Conservation (phyloP, 2,113 vertebrate species). For the Pelodiscus sinensis region DNA sequence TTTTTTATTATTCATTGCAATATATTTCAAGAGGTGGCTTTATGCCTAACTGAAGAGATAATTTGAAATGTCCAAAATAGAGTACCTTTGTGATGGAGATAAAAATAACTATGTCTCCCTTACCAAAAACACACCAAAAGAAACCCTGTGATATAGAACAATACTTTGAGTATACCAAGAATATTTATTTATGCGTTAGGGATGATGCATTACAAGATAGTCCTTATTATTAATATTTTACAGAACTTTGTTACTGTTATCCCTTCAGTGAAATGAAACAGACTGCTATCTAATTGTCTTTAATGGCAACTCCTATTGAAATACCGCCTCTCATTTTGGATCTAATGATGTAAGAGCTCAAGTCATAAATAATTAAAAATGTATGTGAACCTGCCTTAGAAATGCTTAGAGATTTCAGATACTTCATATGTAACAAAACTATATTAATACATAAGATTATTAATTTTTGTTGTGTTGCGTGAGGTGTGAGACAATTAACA, state of each 20-base stretch:
- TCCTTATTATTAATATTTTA: conserved; percentile 28
- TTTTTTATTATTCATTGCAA: conserved; percentile 30
- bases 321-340: conserved; percentile 50
- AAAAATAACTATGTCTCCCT: conserved; percentile 1
- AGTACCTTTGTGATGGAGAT: conserved; percentile 15
- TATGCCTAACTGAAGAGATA: conserved; percentile 33
- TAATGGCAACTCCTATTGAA: conserved; percentile 43
- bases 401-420: conserved; percentile 34
- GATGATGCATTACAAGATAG: conserved; percentile 14
- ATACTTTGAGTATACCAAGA: conserved; percentile 7
- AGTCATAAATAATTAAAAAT: conserved; percentile 63
- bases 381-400: conserved; percentile 52
- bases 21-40: conserved; percentile 26
- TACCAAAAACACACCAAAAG: not conserved
- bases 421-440: conserved; percentile 38
- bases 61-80: conserved; percentile 35
- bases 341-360: conserved; percentile 42
- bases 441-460: conserved; percentile 33
- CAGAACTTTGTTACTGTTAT: conserved; percentile 13
- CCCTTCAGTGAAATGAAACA: conserved; percentile 8
- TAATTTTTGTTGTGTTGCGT: not conserved
- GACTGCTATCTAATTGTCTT: conserved; percentile 41
- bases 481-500: conserved; percentile 50
- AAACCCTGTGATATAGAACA: conserved; percentile 28
- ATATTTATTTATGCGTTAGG: not conserved